These are phyloP conservation scores for Drosophila kokeensis DNA, from an alignment of 2,888 invertebrate genomes.

Conservation along the genomic window DNA sequence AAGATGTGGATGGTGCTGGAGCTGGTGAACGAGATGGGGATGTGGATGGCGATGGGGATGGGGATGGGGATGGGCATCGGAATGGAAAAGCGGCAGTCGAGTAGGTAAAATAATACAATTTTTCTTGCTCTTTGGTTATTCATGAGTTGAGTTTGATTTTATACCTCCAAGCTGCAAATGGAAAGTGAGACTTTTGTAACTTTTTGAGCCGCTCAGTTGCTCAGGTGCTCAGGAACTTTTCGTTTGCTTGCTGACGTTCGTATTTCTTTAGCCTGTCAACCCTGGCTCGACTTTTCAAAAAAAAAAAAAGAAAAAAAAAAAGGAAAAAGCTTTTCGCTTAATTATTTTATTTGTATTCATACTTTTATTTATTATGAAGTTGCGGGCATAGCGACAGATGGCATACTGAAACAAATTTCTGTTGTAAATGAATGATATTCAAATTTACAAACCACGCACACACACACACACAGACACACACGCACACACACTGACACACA, in stretches of 20 bases:
- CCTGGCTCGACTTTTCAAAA: conserved; percentile 5
- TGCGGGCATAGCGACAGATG: conserved; percentile 2
- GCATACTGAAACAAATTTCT: conserved; percentile 6
- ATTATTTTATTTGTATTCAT: conserved; percentile 14
- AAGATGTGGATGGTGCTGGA: conserved; percentile 3
- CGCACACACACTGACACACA: conserved; percentile 34
- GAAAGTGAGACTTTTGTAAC: conserved; percentile 56
- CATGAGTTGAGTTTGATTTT: conserved; percentile 81
- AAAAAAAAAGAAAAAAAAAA: not conserved
- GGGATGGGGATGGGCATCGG: not conserved
- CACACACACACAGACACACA: conserved; percentile 1
- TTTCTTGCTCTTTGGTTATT: conserved; percentile 75
- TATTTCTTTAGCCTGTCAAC: conserved; percentile 28
- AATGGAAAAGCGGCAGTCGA: conserved; percentile 1
- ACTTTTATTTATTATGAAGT: not conserved
- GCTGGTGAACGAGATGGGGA: conserved; percentile 5
- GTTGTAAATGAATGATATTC: conserved; percentile 29
- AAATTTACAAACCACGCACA: conserved; percentile 11
- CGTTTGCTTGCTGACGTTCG: conserved; percentile 7
- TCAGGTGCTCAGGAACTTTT: conserved; percentile 36
- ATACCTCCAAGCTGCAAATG: conserved; percentile 19
- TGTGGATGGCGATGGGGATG: not conserved
- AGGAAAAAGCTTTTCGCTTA: not conserved
- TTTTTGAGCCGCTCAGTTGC: conserved; percentile 55
- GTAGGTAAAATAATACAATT: conserved; percentile 76